Evolutionary conservation across 2,113 vertebrate species (phyloP).

Genomic region (Rhinolophus ferrumequinum): DNA sequence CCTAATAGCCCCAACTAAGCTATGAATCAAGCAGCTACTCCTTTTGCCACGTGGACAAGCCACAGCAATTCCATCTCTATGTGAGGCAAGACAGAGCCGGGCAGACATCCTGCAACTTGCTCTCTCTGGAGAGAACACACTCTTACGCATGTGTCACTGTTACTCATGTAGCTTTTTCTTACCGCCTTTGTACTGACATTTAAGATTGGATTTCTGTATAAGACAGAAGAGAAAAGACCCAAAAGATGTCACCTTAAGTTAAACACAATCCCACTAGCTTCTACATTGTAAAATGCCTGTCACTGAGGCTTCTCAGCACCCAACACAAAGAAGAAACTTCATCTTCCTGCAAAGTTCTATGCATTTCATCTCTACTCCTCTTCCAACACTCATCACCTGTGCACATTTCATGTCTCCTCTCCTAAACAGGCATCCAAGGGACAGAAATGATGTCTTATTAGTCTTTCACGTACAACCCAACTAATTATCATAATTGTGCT

Average conservation of each 20-base stretch:
- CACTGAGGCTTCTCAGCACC: not conserved
- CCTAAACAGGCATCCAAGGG: not conserved
- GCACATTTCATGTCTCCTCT: not conserved
- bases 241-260: conserved; percentile 52
- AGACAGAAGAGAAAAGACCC: not conserved
- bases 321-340: not conserved
- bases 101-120: rapidly evolving
- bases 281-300: not conserved
- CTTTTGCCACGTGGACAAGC: conserved; percentile 51
- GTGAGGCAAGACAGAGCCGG: not conserved
- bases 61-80: not conserved
- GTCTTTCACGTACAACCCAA: not conserved
- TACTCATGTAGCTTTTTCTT: not conserved
- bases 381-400: not conserved
- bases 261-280: conserved; percentile 49
- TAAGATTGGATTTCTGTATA: conserved; percentile 45
- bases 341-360: not conserved
- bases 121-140: not conserved
- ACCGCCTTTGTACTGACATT: conserved; percentile 17
- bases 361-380: not conserved
- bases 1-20: conserved; percentile 86
- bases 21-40: conserved; percentile 86
- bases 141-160: not conserved
- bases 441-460: not conserved
- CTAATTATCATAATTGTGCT: not conserved